Evolutionary conservation across 2,113 vertebrate species (phyloP).

Genomic region (Petaurus breviceps): DNA sequence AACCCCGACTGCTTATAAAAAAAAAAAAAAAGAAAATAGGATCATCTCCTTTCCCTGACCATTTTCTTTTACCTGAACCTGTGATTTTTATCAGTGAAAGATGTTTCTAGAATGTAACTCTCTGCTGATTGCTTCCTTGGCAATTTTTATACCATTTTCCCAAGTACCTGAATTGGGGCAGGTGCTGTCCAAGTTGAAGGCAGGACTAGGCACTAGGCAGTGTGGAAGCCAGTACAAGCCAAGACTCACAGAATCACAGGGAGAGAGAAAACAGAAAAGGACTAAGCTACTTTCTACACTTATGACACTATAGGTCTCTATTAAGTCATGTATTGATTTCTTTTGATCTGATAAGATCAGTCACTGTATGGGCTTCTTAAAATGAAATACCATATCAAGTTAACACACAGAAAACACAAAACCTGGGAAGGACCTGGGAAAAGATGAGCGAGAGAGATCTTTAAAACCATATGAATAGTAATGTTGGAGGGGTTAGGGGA

Average conservation of each 20-base stretch:
- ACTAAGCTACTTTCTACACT: neutral
- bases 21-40: too few relatives aligned
- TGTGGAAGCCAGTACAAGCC: neutral
- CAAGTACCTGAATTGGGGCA: neutral
- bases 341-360: neutral
- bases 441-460: neutral
- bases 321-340: neutral
- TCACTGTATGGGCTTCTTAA: neutral
- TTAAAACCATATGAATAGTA: neutral
- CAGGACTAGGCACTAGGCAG: neutral
- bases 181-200: neutral
- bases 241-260: neutral
- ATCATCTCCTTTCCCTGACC: too few relatives aligned
- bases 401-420: neutral
- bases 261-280: neutral
- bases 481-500: neutral
- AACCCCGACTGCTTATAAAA: too few relatives aligned
- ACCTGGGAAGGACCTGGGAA: neutral
- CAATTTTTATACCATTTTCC: neutral
- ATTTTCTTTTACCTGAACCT: too few relatives aligned
- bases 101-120: too few relatives aligned
- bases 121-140: too few relatives aligned
- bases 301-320: neutral
- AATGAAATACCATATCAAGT: neutral
- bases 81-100: too few relatives aligned